Percentiles rank a stretch among this genome's conserved stretches.
Evolutionary conservation across 2,888 invertebrate genomes (phyloP).

Genomic region (Lasioglossum figueresi): DNA sequence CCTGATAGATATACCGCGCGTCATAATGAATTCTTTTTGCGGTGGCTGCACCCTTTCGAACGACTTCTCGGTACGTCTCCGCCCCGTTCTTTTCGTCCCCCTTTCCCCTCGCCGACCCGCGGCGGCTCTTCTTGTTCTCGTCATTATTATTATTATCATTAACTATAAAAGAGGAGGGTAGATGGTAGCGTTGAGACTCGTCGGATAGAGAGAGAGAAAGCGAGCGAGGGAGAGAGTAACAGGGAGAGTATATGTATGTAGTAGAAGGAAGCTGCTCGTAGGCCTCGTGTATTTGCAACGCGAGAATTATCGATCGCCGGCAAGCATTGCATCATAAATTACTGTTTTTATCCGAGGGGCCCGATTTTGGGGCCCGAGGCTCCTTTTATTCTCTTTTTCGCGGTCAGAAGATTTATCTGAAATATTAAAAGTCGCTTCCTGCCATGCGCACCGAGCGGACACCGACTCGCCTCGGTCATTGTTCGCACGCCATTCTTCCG

Average conservation of each 20-base stretch:
- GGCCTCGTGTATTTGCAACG: conserved; percentile 41
- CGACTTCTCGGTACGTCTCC: conserved; percentile 49
- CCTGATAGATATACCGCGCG: conserved; percentile 48
- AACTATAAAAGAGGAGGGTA: conserved; percentile 35
- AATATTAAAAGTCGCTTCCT: conserved; percentile 69
- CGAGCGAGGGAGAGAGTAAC: background rate
- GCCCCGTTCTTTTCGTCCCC: conserved; percentile 39
- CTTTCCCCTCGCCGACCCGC: background rate
- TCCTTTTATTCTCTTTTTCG: conserved; percentile 23
- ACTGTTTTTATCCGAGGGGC: conserved; percentile 69
- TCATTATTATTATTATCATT: conserved; percentile 56
- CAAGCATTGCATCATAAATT: conserved; percentile 65
- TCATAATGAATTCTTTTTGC: conserved; percentile 56
- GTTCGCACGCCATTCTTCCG: background rate
- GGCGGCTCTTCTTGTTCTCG: background rate
- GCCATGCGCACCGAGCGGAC: conserved; percentile 9
- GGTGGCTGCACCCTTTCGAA: conserved; percentile 34
- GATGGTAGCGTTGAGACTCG: background rate
- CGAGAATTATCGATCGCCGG: conserved; percentile 69
- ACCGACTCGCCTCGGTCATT: conserved; percentile 3
- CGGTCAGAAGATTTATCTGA: conserved; percentile 69
- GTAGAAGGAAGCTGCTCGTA: conserved; percentile 26
- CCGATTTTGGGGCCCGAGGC: conserved; percentile 53
- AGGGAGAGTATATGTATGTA: background rate
- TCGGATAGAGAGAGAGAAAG: conserved; percentile 10